Percentiles rank a stretch among this genome's conserved stretches.
These are phyloP conservation scores for Chironomus riparius DNA, from an alignment of 2,888 invertebrate genomes.

Conservation along the genomic window DNA sequence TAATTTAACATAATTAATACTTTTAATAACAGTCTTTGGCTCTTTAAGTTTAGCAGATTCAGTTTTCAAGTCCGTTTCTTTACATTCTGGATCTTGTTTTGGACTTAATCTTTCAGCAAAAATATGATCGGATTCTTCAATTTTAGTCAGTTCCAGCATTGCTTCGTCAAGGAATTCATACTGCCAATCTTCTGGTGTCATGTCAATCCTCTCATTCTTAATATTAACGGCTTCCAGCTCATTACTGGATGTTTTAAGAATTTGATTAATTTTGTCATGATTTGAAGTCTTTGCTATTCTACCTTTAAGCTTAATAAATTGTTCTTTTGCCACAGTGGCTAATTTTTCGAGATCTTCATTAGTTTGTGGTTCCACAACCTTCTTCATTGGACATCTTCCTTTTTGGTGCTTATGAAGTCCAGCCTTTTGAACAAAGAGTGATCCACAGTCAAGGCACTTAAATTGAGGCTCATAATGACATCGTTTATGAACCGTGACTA, in stretches of 20 bases:
- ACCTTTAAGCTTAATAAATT: not conserved
- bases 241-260: no score
- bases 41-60: no score
- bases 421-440: not conserved
- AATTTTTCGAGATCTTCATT: not conserved
- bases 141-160: not conserved
- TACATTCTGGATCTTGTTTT: not conserved
- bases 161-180: not conserved
- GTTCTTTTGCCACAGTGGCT: not conserved
- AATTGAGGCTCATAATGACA: not conserved
- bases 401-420: not conserved
- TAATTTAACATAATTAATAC: no score
- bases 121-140: not conserved
- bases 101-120: not conserved
- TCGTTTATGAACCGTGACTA: not conserved
- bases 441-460: not conserved
- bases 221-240: no score
- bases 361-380: not conserved
- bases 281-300: not conserved
- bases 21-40: no score
- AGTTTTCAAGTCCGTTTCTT: no score
- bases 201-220: not conserved
- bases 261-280: no score
- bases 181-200: not conserved
- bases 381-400: not conserved